A percentile compares a stretch with the other conserved stretches of the same genome.
These are phyloP conservation scores for Eulithis testata DNA, from an alignment of 2,888 invertebrate genomes.

Conservation along the genomic window DNA sequence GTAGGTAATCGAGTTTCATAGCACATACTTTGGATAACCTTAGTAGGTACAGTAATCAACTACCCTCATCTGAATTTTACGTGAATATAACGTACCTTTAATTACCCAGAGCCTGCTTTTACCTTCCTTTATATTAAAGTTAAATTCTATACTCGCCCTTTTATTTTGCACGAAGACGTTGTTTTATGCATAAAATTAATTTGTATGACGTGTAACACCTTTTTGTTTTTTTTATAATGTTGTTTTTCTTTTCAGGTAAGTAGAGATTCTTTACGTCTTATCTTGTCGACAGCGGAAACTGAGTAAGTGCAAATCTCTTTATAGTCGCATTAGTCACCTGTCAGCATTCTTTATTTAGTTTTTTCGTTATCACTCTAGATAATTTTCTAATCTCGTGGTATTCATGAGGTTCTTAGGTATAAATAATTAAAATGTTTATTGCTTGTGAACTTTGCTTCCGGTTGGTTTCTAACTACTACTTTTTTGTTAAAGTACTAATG, in stretches of 20 bases:
- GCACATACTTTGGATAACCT: conserved; percentile 30
- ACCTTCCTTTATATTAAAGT: neutral
- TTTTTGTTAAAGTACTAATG: no score
- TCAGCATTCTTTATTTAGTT: conserved; percentile 27
- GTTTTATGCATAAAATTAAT: no score
- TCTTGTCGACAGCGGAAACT: conserved; percentile 12
- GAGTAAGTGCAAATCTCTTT: conserved; percentile 43
- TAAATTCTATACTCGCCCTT: neutral
- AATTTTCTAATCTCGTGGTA: neutral
- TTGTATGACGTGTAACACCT: neutral
- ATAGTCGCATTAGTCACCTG: conserved; percentile 4
- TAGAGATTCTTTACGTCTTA: conserved; percentile 31
- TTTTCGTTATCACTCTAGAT: conserved; percentile 1
- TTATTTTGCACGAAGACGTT: neutral
- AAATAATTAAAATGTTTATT: no score
- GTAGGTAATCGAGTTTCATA: conserved; percentile 53
- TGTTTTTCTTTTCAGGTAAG: conserved; percentile 61
- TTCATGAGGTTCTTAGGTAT: neutral
- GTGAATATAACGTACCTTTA: neutral
- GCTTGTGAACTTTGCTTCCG: no score
- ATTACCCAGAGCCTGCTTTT: neutral
- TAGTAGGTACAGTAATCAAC: neutral
- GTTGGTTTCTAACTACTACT: no score
- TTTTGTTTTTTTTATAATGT: conserved; percentile 19
- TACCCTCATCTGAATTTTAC: conserved; percentile 9